phyloP scores from a whole-genome alignment of 2,888 invertebrate species.

The Trissonchulus sp. region DNA sequence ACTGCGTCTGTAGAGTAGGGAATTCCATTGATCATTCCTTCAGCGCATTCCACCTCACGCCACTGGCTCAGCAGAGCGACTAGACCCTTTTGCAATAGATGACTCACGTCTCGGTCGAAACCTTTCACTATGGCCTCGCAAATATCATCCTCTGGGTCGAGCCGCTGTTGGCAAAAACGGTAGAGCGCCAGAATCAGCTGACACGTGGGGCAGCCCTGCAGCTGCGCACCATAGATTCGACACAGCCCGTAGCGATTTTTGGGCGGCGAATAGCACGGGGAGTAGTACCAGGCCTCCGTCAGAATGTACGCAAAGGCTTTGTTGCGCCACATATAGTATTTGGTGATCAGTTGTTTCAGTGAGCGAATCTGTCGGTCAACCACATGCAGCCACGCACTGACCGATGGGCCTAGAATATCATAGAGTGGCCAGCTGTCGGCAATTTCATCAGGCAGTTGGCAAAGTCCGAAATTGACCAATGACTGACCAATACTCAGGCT shows the following conservation, averaged over 20 bases:
- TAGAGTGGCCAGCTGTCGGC: slow-evolving; percentile 43
- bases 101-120: slow-evolving; percentile 15
- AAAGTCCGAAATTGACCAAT: slow-evolving; percentile 39
- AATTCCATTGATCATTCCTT: slow-evolving; percentile 36
- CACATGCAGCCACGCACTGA: slow-evolving; percentile 42
- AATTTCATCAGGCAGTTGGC: slow-evolving; percentile 39
- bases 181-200: slow-evolving; percentile 22
- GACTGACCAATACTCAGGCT: neutral
- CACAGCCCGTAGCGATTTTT: neutral
- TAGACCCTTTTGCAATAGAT: slow-evolving; percentile 38
- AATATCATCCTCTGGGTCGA: neutral
- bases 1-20: neutral
- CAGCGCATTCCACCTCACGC: slow-evolving; percentile 45
- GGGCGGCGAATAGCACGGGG: slow-evolving; percentile 26
- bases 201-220: slow-evolving; percentile 32
- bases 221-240: slow-evolving; percentile 27
- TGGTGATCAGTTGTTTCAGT: neutral
- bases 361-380: slow-evolving; percentile 1
- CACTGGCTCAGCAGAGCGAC: slow-evolving; percentile 47
- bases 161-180: slow-evolving; percentile 24
- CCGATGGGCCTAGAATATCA: slow-evolving; percentile 43
- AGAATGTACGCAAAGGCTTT: slow-evolving; percentile 37
- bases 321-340: slow-evolving; percentile 29
- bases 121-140: neutral
- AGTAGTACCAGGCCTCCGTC: slow-evolving; percentile 39